Percentiles rank a stretch among this genome's conserved stretches.
Evolutionary conservation across 2,113 vertebrate genomes (phyloP).

Genomic region (Pedetes capensis): DNA sequence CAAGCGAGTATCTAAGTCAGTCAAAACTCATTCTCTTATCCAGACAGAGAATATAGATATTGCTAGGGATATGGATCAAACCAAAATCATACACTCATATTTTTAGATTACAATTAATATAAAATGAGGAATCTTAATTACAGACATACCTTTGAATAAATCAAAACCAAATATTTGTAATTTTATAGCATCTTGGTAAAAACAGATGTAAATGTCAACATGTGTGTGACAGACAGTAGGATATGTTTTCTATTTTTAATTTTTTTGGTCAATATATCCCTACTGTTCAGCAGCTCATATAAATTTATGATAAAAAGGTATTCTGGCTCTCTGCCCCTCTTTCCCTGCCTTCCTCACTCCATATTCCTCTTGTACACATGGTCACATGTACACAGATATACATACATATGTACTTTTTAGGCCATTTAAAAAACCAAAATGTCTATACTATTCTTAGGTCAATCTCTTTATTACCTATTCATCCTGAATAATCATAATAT

Average conservation of each 20-base stretch:
- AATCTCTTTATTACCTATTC: neutral
- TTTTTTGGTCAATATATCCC: neutral
- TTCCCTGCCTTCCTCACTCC: neutral
- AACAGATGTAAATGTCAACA: neutral
- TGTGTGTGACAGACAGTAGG: neutral
- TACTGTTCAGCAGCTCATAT: neutral
- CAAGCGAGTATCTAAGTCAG: conserved; percentile 51
- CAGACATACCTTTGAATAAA: neutral
- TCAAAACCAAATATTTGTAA: neutral
- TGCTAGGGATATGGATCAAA: neutral
- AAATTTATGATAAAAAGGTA: neutral
- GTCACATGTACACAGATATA: neutral
- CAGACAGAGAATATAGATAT: neutral
- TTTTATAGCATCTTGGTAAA: neutral
- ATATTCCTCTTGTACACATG: neutral
- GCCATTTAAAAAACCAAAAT: neutral
- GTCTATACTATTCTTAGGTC: neutral
- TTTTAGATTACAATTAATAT: neutral
- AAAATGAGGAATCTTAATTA: conserved; percentile 16
- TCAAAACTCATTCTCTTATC: conserved; percentile 29
- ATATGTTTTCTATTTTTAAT: neutral
- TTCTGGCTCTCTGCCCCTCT: neutral
- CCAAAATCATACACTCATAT: neutral
- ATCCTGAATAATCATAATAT: neutral
- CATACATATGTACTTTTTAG: neutral